Evolutionary conservation across 1,140 invertebrate species (phyloP).

Genomic region (Magallana gigas): DNA sequence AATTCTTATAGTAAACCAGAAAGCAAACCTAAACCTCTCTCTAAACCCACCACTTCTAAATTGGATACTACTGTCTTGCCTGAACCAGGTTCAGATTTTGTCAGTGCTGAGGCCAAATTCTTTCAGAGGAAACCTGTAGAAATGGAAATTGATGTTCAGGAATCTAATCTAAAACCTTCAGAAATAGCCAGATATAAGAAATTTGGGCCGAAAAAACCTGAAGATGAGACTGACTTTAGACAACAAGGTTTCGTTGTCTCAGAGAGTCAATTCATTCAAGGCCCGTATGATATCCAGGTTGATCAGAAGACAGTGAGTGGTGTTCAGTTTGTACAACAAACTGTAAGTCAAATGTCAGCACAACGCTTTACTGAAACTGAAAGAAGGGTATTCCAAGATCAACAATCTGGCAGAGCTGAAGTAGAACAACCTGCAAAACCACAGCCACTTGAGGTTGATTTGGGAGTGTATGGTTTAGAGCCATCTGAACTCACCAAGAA

Average conservation of each 20-base stretch:
- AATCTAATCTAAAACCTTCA: slow-evolving; percentile 9
- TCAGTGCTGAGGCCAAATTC: slow-evolving; percentile 28
- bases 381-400: background rate
- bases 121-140: slow-evolving; percentile 9
- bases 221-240: slow-evolving; percentile 25
- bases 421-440: background rate
- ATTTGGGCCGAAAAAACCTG: background rate
- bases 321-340: background rate
- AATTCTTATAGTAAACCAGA: slow-evolving; percentile 30
- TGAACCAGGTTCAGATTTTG: background rate
- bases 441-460: background rate
- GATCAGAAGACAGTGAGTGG: background rate
- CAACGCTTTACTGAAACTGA: background rate
- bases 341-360: background rate
- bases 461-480: background rate
- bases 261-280: background rate
- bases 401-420: background rate
- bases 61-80: slow-evolving; percentile 12
- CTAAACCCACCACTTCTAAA: slow-evolving; percentile 25
- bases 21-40: background rate
- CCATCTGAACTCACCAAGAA: slow-evolving; percentile 13
- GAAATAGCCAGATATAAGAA: slow-evolving; percentile 22
- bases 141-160: slow-evolving; percentile 11
- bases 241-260: background rate
- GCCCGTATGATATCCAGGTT: background rate